Conservation (phyloP, 2,888 invertebrate species). For the Eudemis profundana region DNA sequence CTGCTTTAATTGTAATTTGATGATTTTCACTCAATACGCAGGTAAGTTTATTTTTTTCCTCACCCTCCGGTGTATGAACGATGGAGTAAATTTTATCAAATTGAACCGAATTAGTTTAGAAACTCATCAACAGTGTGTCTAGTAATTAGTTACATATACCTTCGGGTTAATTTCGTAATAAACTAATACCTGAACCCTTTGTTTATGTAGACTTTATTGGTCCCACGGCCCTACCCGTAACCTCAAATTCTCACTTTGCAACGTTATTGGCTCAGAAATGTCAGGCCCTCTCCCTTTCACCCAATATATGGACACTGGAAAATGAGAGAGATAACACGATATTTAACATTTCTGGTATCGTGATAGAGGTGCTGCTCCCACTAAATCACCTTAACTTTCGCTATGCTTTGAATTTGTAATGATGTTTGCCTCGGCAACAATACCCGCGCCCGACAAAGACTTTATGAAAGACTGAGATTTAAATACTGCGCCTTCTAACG, state of each 20-base stretch:
- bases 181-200: slow-evolving; percentile 16
- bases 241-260: slow-evolving; percentile 3
- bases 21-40: no score
- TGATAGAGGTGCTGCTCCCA: background rate
- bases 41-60: no score
- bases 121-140: background rate
- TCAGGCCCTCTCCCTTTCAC: slow-evolving; percentile 7
- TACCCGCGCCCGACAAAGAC: slow-evolving; percentile 18
- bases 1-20: no score
- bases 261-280: slow-evolving; percentile 3
- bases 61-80: background rate
- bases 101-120: background rate
- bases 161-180: slow-evolving; percentile 18
- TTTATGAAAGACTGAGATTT: slow-evolving; percentile 17
- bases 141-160: slow-evolving; percentile 18
- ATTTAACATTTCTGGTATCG: background rate
- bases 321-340: background rate
- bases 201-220: slow-evolving; percentile 28
- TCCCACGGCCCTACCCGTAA: slow-evolving; percentile 14
- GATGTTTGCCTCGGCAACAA: slow-evolving; percentile 24
- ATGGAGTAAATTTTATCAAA: background rate
- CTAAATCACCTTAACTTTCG: slow-evolving; percentile 30
- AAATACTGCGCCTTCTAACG: slow-evolving; percentile 6
- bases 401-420: slow-evolving; percentile 32
- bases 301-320: background rate